Percentiles rank a stretch among this genome's conserved stretches.
phyloP scores from a whole-genome alignment of 2,113 vertebrate species.

The Trematomus loennbergii region DNA sequence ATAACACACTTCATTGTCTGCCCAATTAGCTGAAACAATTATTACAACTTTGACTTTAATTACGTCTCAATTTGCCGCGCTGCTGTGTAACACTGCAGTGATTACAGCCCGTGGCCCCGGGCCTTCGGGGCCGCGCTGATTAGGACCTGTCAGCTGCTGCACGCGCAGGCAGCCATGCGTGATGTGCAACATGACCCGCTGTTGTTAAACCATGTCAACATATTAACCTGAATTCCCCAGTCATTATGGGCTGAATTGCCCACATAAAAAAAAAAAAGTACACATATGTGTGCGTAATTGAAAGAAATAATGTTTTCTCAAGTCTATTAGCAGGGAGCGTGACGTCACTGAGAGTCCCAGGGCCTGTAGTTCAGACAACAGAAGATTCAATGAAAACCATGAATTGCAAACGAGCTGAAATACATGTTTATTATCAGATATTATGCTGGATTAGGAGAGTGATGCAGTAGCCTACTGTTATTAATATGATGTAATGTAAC shows the following conservation, averaged over 20 bases:
- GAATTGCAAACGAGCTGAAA: not conserved
- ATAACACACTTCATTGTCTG: conserved; percentile 63
- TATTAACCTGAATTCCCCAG: conserved; percentile 99
- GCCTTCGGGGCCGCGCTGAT: conserved; percentile 97
- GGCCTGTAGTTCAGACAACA: conserved; percentile 80
- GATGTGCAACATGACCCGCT: conserved; percentile 94
- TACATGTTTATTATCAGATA: not conserved
- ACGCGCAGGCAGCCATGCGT: conserved; percentile 90
- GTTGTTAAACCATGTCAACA: conserved; percentile 99
- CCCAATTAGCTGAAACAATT: conserved; percentile 96
- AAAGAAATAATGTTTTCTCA: conserved; percentile 13
- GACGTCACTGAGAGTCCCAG: conserved; percentile 80
- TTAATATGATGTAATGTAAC: no score
- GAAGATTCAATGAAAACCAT: conserved; percentile 52
- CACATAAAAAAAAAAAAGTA: conserved; percentile 78
- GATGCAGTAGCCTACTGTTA: no score
- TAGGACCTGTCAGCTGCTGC: conserved; percentile 96
- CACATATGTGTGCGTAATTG: conserved; percentile 77
- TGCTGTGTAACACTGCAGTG: conserved; percentile 87
- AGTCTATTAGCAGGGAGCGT: conserved; percentile 62
- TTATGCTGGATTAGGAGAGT: not conserved
- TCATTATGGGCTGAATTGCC: conserved; percentile 87
- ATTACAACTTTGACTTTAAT: conserved; percentile 96
- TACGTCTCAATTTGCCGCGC: conserved; percentile 97
- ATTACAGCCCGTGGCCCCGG: conserved; percentile 92